phyloP scores from a whole-genome alignment of 1,140 invertebrate genomes.

The Uloborus diversus region DNA sequence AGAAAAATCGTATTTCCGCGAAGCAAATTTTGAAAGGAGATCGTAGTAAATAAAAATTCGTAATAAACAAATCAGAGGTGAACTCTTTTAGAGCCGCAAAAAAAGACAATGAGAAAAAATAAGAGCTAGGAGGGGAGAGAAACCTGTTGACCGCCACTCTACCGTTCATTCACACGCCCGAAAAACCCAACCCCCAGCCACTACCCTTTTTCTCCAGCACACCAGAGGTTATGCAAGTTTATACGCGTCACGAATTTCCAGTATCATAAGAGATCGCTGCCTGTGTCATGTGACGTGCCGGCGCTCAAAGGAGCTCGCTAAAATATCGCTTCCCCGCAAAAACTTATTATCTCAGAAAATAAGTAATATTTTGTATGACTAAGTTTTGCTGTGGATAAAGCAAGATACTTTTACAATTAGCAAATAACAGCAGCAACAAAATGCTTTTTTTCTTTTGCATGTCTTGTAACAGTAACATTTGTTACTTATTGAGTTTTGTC shows the following conservation, averaged over 20 bases:
- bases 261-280: neutral
- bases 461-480: no score
- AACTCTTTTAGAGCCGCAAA: neutral
- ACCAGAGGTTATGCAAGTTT: slow-evolving; percentile 20
- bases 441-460: no score
- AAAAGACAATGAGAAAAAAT: slow-evolving; percentile 9
- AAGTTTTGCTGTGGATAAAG: no score
- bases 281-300: neutral
- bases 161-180: neutral
- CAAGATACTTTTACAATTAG: no score
- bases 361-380: no score
- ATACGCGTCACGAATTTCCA: neutral
- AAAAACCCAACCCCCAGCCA: slow-evolving; percentile 2
- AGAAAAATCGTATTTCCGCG: neutral
- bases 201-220: neutral
- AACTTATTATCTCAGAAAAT: no score
- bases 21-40: neutral
- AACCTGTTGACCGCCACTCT: slow-evolving; percentile 30
- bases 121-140: neutral
- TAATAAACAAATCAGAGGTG: neutral
- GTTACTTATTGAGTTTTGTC: no score
- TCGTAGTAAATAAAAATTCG: neutral
- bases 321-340: no score
- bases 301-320: neutral
- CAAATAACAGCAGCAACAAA: no score